A percentile compares a stretch with the other conserved stretches of the same genome.
These are phyloP conservation scores for Priocnemis perturbator DNA, from an alignment of 2,888 invertebrate species.

Conservation along the genomic window DNA sequence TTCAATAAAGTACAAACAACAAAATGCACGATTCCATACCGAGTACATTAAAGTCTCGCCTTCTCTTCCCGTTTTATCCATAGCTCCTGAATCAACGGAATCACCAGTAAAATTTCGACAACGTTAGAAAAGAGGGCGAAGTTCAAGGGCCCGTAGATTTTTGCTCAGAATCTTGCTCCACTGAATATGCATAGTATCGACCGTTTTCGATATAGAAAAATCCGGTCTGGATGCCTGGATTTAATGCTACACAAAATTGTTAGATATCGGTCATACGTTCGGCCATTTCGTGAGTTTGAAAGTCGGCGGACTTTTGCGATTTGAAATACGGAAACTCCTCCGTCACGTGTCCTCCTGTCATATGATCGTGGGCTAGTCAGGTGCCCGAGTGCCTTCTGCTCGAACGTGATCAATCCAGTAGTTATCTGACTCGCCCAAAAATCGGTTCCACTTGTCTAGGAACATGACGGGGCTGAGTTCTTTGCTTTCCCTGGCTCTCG, in stretches of 20 bases:
- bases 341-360: slow-evolving; percentile 55
- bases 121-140: background rate
- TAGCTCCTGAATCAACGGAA: slow-evolving; percentile 6
- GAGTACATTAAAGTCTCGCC: slow-evolving; percentile 41
- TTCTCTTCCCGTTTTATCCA: slow-evolving; percentile 19
- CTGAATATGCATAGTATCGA: no score
- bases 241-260: no score
- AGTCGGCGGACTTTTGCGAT: slow-evolving; percentile 10
- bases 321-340: slow-evolving; percentile 48
- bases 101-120: background rate
- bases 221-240: no score
- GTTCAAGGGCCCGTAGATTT: no score
- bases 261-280: background rate
- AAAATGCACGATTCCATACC: slow-evolving; percentile 18
- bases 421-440: slow-evolving; percentile 28
- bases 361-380: slow-evolving; percentile 62
- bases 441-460: no score
- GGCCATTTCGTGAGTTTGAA: slow-evolving; percentile 2
- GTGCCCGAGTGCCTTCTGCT: slow-evolving; percentile 63
- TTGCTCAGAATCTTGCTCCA: no score
- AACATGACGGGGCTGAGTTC: no score
- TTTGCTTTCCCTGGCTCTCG: no score
- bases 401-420: slow-evolving; percentile 29
- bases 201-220: no score
- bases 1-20: no score